Evolutionary conservation across 2,888 invertebrate genomes (phyloP).

Genomic region (Parnassius glacialis): DNA sequence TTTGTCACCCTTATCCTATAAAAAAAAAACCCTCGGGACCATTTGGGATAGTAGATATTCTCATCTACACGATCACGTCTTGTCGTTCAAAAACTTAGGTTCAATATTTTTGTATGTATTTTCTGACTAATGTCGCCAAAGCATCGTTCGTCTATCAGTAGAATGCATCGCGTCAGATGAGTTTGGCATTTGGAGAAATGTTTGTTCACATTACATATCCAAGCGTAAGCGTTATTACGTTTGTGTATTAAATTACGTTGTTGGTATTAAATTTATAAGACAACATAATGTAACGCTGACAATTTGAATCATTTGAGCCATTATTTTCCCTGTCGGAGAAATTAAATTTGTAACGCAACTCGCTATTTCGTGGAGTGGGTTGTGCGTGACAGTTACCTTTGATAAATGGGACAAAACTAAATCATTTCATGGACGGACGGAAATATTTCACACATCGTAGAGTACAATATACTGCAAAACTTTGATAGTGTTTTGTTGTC

Average conservation of each 20-base stretch:
- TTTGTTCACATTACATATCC: too few species aligned
- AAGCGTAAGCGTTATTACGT: not conserved
- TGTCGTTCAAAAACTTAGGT: too few species aligned
- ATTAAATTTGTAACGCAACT: constrained; percentile 31
- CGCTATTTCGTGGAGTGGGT: constrained; percentile 38
- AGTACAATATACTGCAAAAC: constrained; percentile 50
- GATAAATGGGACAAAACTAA: constrained; percentile 60
- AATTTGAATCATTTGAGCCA: constrained; percentile 16
- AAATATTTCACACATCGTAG: constrained; percentile 59
- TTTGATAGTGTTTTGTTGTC: constrained; percentile 41
- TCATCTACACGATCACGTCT: too few species aligned
- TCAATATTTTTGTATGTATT: too few species aligned
- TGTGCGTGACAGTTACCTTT: constrained; percentile 59
- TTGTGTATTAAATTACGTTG: not conserved
- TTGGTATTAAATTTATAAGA: constrained; percentile 2
- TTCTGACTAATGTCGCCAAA: too few species aligned
- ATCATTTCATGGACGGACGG: constrained; percentile 52
- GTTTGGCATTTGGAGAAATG: too few species aligned
- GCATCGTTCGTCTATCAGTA: too few species aligned
- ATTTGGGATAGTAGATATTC: too few species aligned
- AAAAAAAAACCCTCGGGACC: too few species aligned
- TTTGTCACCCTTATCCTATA: too few species aligned
- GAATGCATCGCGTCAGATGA: too few species aligned
- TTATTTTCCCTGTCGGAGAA: constrained; percentile 23
- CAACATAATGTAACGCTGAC: constrained; percentile 14